Conservation (phyloP, 1,140 invertebrate species). For the Leptinotarsa undecemlineata region DNA sequence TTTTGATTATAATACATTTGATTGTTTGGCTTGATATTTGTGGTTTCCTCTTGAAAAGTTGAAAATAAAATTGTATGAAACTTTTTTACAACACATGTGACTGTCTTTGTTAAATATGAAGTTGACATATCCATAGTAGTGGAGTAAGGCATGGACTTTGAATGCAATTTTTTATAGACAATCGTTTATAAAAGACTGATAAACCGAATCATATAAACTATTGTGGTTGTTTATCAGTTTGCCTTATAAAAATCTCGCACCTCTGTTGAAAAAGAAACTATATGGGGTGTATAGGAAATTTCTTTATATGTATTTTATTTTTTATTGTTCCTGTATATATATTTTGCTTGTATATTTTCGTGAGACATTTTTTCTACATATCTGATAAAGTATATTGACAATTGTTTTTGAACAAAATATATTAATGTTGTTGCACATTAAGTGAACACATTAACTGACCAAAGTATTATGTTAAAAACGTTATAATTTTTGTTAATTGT, state of each 20-base stretch:
- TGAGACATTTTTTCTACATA: no score
- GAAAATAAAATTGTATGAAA: no score
- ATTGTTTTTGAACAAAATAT: conserved; percentile 6
- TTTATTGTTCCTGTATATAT: no score
- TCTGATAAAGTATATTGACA: neutral
- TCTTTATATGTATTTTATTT: no score
- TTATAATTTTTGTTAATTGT: neutral
- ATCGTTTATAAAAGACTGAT: conserved; percentile 4
- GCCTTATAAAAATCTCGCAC: neutral
- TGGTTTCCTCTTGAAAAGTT: neutral
- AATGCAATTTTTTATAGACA: conserved; percentile 13
- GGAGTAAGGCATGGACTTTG: neutral
- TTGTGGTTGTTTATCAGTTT: neutral
- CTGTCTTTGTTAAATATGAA: neutral
- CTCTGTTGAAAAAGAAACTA: neutral
- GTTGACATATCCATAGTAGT: neutral
- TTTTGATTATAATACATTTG: no score
- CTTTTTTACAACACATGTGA: no score
- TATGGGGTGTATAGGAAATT: neutral
- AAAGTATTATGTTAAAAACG: conserved; percentile 12
- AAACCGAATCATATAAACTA: conserved; percentile 3
- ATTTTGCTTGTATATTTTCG: no score
- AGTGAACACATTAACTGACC: conserved; percentile 9
- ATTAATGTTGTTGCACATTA: neutral
- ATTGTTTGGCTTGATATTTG: neutral